Evolutionary conservation across 1,140 invertebrate genomes (phyloP), one percentile per base, ranked within the genome.

Genomic region (Mizuhopecten yessoensis): DNA sequence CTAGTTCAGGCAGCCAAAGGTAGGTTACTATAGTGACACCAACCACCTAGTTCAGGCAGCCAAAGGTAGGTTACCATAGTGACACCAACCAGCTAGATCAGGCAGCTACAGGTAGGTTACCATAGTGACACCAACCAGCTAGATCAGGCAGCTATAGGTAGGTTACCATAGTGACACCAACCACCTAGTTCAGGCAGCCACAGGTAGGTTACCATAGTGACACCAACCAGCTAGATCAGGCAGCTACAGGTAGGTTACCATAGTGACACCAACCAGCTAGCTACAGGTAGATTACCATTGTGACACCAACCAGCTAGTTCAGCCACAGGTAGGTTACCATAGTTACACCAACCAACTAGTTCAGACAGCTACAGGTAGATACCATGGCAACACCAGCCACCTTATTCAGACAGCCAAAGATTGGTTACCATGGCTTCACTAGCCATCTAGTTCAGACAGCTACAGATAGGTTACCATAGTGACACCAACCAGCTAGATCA

Each of bases 1-100:
- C 93, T 96, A 17, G 86, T 94, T 13, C 94, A 95, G 91, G 94
- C 94, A 86, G 93, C 94, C 42, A 89, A 94, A 89, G 95, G 95
- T 96, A 93, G 87, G 91, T 87, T 34, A 10, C 42, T 5, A 45
- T 95, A 87, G 91, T 87, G n/a, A 94, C 91, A 93, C 90, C 15
- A 93, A 93, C 88, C 94, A 96, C 88, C 93, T 96, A 15, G 86
- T 94, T 15, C 94, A 95, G 91, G 94, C 94, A 86, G 93, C 94
- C 57, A 89, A 94, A 89, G 95, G 95, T 96, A 93, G 87, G 91
- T 87, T 34, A 10, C 42, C 11, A 45, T 95, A 9, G 17, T 17
- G 17, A 94, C 90, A 93, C 90, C 13, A 93, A 93, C 88, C 94
- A 95, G 87, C 93, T 96, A 13, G 57, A 94, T 13, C 94, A 95